Evolutionary conservation across 2,113 vertebrate species (phyloP).

Genomic region (Alligator sinensis): DNA sequence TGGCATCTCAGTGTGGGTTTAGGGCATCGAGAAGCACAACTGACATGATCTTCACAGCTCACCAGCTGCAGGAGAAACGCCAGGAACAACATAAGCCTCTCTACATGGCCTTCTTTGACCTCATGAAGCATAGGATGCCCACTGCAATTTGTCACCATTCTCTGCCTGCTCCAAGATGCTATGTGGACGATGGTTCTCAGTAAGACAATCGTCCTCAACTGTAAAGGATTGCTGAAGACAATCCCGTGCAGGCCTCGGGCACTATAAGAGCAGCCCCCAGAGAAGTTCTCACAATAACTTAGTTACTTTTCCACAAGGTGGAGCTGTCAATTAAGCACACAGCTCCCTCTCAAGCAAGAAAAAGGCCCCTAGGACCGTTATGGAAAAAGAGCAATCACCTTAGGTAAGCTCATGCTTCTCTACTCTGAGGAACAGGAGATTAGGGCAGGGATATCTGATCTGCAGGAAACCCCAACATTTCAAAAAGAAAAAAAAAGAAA

Average conservation of each 20-base stretch:
- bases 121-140: too few species aligned
- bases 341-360: background rate
- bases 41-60: too few species aligned
- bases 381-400: background rate
- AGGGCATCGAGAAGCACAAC: too few species aligned
- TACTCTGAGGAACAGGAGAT: background rate
- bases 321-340: background rate
- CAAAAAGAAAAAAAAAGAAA: conserved; percentile 1
- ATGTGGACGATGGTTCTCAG: too few species aligned
- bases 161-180: too few species aligned
- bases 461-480: background rate
- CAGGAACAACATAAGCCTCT: too few species aligned
- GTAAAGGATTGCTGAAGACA: too few species aligned
- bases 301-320: background rate
- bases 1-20: too few species aligned
- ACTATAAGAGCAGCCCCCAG: background rate
- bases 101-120: too few species aligned
- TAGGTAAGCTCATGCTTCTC: fast-evolving
- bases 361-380: background rate
- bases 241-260: background rate
- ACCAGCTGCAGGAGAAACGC: too few species aligned
- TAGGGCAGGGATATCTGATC: background rate
- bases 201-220: too few species aligned
- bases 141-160: too few species aligned
- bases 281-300: background rate